Conservation (phyloP, 2,113 vertebrate species). For the Menura novaehollandiae region DNA sequence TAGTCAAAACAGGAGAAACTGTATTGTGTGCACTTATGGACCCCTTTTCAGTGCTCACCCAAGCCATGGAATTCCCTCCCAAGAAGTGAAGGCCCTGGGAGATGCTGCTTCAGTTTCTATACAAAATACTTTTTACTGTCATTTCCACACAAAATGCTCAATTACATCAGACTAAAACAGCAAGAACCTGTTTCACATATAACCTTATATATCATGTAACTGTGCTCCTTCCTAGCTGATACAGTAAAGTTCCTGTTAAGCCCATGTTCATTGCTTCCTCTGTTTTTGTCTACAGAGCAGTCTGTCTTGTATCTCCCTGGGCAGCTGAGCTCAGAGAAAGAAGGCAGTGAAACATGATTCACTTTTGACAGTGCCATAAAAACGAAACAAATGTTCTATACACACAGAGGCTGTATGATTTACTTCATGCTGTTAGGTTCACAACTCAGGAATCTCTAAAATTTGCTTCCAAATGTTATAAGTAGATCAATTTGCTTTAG, state of each 20-base stretch:
- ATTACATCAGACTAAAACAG: not conserved
- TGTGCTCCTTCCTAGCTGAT: not conserved
- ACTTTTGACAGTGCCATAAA: not conserved
- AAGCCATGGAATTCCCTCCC: not conserved
- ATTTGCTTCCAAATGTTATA: not conserved
- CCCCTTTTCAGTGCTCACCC: not conserved
- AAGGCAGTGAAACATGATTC: not conserved
- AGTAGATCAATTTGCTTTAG: not conserved
- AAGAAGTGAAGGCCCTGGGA: not conserved
- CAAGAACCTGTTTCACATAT: not conserved
- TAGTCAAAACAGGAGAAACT: not conserved
- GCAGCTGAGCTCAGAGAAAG: not conserved
- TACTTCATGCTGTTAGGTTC: not conserved
- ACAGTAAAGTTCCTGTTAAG: not conserved
- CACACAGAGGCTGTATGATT: not conserved
- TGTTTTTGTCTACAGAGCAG: not conserved
- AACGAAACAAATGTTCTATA: not conserved
- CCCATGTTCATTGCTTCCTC: not conserved
- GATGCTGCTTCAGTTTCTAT: not conserved
- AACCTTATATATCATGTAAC: not conserved
- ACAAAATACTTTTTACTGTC: not conserved
- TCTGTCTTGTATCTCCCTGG: not conserved
- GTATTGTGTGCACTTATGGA: not conserved
- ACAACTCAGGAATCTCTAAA: not conserved
- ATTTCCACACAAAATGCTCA: not conserved